Evolutionary conservation across 2,888 invertebrate genomes (phyloP).

Genomic region (Apodemia hepburni): DNA sequence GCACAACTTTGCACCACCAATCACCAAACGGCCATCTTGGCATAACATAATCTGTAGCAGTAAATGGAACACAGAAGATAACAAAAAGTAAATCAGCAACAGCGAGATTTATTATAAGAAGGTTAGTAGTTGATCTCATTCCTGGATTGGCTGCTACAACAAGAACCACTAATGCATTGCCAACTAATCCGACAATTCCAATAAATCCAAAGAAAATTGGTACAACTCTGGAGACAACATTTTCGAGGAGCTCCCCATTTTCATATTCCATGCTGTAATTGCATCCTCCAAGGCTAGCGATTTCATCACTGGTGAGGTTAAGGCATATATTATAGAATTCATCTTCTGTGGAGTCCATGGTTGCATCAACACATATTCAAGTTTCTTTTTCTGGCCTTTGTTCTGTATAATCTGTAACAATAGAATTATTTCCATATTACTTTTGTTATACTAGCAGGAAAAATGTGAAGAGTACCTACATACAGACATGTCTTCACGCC

Average conservation of each 20-base stretch:
- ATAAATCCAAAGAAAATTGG: constrained; percentile 93
- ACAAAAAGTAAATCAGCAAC: constrained; percentile 95
- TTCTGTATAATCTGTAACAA: constrained; percentile 50
- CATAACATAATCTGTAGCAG: constrained; percentile 93
- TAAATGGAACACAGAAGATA: constrained; percentile 96
- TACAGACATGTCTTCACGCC: no score
- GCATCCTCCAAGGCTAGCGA: constrained; percentile 51
- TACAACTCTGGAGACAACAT: constrained; percentile 85
- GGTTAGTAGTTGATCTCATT: constrained; percentile 96
- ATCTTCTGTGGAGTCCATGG: constrained; percentile 66
- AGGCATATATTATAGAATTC: constrained; percentile 68
- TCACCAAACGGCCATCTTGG: constrained; percentile 95
- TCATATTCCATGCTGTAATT: constrained; percentile 63
- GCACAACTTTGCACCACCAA: constrained; percentile 93
- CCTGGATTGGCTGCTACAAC: constrained; percentile 94
- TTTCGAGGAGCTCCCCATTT: constrained; percentile 79
- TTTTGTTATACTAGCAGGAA: no score
- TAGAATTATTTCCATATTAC: constrained; percentile 17
- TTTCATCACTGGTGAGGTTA: constrained; percentile 59
- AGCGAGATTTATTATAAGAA: constrained; percentile 94
- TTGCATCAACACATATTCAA: constrained; percentile 28
- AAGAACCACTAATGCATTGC: constrained; percentile 93
- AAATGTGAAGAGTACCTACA: no score
- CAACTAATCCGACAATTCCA: constrained; percentile 92
- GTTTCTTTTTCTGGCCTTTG: constrained; percentile 39